phyloP scores from a whole-genome alignment of 2,888 invertebrate species.

The Entomobrya multifasciata region DNA sequence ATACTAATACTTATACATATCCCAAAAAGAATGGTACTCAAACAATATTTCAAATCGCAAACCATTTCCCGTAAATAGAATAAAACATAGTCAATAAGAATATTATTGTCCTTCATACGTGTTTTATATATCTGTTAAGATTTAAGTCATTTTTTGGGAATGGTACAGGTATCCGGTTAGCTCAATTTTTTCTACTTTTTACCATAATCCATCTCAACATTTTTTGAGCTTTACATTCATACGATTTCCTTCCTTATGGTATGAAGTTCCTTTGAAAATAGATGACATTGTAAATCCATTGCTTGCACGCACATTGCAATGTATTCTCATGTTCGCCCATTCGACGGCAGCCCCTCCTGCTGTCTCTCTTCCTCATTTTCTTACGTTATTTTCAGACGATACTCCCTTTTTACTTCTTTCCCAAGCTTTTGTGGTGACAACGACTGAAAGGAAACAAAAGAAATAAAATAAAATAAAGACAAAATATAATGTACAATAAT shows the following conservation, averaged over 20 bases:
- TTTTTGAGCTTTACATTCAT: conserved; percentile 38
- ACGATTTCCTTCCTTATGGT: conserved; percentile 26
- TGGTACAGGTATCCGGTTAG: background rate
- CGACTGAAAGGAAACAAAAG: conserved; percentile 53
- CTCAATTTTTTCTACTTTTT: background rate
- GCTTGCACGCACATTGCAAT: background rate
- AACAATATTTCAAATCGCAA: too few species aligned
- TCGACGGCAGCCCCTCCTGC: conserved; percentile 49
- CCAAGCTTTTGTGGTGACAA: conserved; percentile 12
- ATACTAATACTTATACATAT: too few species aligned
- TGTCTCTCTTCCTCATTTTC: conserved; percentile 3
- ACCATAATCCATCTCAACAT: conserved; percentile 3
- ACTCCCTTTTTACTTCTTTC: background rate
- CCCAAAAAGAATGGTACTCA: too few species aligned
- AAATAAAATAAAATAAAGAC: conserved; percentile 40
- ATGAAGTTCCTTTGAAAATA: background rate
- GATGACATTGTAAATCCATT: conserved; percentile 2
- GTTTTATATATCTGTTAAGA: background rate
- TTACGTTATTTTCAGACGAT: background rate
- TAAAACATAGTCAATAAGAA: too few species aligned
- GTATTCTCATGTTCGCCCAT: background rate
- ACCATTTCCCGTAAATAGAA: too few species aligned
- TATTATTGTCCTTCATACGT: too few species aligned
- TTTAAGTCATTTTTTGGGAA: background rate
- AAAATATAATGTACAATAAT: conserved; percentile 21